Conservation (phyloP, 2,797 vertebrate genomes). For the Oreonectes daqikongensis region DNA sequence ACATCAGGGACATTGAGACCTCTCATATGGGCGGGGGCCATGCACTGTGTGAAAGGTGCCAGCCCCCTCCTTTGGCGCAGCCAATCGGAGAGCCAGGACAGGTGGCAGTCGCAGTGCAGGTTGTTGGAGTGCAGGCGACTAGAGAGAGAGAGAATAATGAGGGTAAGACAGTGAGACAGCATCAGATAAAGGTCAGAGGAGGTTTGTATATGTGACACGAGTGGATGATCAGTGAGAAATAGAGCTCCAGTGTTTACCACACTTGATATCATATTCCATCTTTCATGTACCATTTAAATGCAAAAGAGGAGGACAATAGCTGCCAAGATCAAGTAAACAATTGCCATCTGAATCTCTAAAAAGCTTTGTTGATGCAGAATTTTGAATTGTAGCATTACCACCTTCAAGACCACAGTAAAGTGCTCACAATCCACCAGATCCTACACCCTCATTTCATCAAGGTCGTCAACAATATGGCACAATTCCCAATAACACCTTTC, state of each 20-base stretch:
- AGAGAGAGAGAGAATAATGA: slow-evolving; percentile 40
- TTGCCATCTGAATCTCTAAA: not conserved
- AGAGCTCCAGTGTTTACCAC: slow-evolving; percentile 9
- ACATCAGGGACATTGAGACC: slow-evolving; percentile 95
- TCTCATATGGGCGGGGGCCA: slow-evolving; percentile 91
- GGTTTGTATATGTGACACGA: slow-evolving; percentile 15
- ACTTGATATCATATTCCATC: slow-evolving; percentile 9
- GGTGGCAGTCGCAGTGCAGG: slow-evolving; percentile 95
- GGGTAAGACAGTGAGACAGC: slow-evolving; percentile 22
- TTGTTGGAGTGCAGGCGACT: slow-evolving; percentile 97
- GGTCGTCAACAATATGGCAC: slow-evolving; percentile 43
- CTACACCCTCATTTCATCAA: slow-evolving; percentile 44
- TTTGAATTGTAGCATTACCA: not conserved
- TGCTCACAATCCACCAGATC: slow-evolving; percentile 25
- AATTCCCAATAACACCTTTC: slow-evolving; percentile 35
- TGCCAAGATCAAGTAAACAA: slow-evolving; percentile 6
- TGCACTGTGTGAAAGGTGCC: slow-evolving; percentile 97
- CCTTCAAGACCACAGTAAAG: slow-evolving; percentile 11
- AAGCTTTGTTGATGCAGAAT: not conserved
- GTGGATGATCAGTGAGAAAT: slow-evolving; percentile 20
- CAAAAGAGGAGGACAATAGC: slow-evolving; percentile 12
- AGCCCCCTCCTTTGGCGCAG: slow-evolving; percentile 88
- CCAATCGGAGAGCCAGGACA: slow-evolving; percentile 98
- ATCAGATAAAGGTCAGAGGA: slow-evolving; percentile 22
- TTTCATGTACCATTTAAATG: slow-evolving; percentile 28